Evolutionary conservation across 2,797 vertebrate species (phyloP).

Genomic region (Chelidonichthys spinosus): DNA sequence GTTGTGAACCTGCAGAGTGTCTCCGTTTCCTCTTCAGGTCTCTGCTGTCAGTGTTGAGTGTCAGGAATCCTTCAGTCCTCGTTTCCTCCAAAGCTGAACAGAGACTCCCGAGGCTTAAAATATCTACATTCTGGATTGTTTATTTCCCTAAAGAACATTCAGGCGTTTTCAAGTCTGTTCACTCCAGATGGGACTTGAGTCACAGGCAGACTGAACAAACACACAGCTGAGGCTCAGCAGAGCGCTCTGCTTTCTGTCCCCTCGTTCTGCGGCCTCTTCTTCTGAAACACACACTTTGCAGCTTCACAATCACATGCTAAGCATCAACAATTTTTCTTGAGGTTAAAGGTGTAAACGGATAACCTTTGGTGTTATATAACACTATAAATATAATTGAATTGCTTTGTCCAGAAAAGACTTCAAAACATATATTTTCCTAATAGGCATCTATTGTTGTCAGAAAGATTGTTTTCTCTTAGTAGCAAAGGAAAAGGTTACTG

Average conservation of each 20-base stretch:
- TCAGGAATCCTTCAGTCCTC: slow-evolving; percentile 7
- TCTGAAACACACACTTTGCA: background rate
- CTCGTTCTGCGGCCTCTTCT: slow-evolving; percentile 20
- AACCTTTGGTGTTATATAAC: too few relatives aligned
- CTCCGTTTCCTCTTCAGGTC: background rate
- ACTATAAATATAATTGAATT: too few relatives aligned
- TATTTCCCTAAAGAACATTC: slow-evolving; percentile 25
- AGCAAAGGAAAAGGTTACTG: too few relatives aligned
- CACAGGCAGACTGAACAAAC: slow-evolving; percentile 48
- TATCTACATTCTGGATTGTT: slow-evolving; percentile 36
- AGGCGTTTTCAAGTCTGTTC: slow-evolving; percentile 36
- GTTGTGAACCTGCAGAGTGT: background rate
- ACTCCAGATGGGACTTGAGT: slow-evolving; percentile 58
- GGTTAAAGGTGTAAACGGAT: too few relatives aligned
- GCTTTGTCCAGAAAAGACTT: too few relatives aligned
- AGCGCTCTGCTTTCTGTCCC: slow-evolving; percentile 20
- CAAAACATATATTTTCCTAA: too few relatives aligned
- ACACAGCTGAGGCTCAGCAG: slow-evolving; percentile 37
- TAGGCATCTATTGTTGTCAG: too few relatives aligned
- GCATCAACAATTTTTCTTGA: background rate
- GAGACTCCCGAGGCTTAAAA: slow-evolving; percentile 27
- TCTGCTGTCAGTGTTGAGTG: background rate
- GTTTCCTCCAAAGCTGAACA: slow-evolving; percentile 11
- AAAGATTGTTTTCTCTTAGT: too few relatives aligned
- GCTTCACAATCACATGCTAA: slow-evolving; percentile 2